These are phyloP conservation scores for Lepeophtheirus nordmannii DNA, from an alignment of 2,888 invertebrate species.

Conservation along the genomic window DNA sequence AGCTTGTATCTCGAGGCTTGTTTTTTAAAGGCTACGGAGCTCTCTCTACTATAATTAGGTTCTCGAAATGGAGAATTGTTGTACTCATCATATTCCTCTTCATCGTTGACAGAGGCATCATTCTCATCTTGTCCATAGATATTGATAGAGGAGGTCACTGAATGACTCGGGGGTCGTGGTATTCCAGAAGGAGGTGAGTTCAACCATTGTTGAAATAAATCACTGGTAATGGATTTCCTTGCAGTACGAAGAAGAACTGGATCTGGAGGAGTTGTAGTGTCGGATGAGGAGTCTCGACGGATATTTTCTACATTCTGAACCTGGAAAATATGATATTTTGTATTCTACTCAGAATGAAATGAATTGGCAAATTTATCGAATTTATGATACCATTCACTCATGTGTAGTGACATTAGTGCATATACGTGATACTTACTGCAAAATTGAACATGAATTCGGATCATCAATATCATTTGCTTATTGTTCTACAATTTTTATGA, in stretches of 20 bases:
- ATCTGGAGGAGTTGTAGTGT: neutral
- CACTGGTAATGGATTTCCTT: conserved; percentile 60
- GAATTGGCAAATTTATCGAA: too few species aligned
- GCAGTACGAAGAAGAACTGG: conserved; percentile 29
- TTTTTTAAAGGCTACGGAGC: neutral
- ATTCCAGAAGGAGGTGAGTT: conserved; percentile 47
- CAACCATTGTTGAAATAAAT: conserved; percentile 69
- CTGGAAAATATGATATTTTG: neutral
- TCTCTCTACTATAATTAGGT: neutral
- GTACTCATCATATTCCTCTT: neutral
- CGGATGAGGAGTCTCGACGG: neutral
- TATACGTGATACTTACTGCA: too few species aligned
- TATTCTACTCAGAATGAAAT: neutral
- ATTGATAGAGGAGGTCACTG: neutral
- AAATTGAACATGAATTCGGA: too few species aligned
- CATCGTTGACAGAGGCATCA: neutral
- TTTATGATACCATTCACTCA: too few species aligned
- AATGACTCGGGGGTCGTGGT: neutral
- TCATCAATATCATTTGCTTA: too few species aligned
- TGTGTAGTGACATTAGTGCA: too few species aligned
- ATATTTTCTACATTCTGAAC: neutral
- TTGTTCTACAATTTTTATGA: too few species aligned
- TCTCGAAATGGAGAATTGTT: neutral
- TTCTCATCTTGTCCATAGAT: neutral
- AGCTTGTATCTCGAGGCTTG: neutral